Conservation (phyloP, 2,888 invertebrate species). For the Myopa tessellatipennis region DNA sequence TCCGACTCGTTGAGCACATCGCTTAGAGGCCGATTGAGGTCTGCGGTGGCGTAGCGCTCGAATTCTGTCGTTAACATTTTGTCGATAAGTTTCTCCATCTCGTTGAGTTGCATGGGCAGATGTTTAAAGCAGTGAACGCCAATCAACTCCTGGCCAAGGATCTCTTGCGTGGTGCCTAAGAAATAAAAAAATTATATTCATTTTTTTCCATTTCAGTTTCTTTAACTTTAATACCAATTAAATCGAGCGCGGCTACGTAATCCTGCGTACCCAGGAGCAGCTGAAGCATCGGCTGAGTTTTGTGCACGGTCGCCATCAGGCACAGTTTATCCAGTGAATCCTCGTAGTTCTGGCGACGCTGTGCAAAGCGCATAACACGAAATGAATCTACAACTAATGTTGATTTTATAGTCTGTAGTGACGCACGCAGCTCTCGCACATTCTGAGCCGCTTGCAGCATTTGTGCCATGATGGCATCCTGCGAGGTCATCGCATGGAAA, state of each 20-base stretch:
- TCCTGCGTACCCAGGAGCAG: slow-evolving; percentile 93
- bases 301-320: slow-evolving; percentile 94
- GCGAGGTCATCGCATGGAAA: slow-evolving; percentile 98
- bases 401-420: slow-evolving; percentile 82
- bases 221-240: slow-evolving; percentile 75
- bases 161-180: slow-evolving; percentile 86
- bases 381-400: slow-evolving; percentile 84
- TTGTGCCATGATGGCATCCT: slow-evolving; percentile 96
- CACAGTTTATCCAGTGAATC: slow-evolving; percentile 81
- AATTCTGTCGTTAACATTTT: slow-evolving; percentile 97
- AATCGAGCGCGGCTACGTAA: slow-evolving; percentile 96
- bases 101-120: slow-evolving; percentile 92
- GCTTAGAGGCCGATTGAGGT: slow-evolving; percentile 84
- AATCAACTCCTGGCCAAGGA: slow-evolving; percentile 87
- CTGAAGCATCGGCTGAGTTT: slow-evolving; percentile 98
- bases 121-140: slow-evolving; percentile 96
- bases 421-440: slow-evolving; percentile 78
- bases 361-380: slow-evolving; percentile 78
- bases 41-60: slow-evolving; percentile 88
- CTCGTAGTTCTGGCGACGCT: slow-evolving; percentile 75
- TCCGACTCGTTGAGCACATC: slow-evolving; percentile 67
- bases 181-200: neutral
- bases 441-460: slow-evolving; percentile 85
- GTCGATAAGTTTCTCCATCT: slow-evolving; percentile 95
- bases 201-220: neutral